phyloP scores from a whole-genome alignment of 2,797 vertebrate genomes.

The Dermochelys coriacea region DNA sequence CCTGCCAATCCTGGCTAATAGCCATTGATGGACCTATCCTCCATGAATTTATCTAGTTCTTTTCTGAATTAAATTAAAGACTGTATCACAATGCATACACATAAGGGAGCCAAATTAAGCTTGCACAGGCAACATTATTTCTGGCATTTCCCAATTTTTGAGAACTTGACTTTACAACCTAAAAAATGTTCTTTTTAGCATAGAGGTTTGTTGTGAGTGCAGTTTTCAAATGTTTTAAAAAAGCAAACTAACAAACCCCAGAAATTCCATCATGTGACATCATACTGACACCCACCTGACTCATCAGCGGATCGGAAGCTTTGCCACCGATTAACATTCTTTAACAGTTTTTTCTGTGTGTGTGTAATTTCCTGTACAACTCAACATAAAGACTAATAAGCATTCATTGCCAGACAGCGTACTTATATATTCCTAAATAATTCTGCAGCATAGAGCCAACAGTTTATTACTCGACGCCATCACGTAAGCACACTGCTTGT shows the following conservation, averaged over 20 bases:
- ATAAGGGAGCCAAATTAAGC: background rate
- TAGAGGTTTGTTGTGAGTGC: background rate
- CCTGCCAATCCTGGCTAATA: no score
- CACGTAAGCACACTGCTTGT: background rate
- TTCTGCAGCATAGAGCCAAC: background rate
- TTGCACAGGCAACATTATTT: constrained; percentile 4
- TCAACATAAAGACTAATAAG: constrained; percentile 20
- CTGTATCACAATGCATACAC: background rate
- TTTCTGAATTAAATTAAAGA: background rate
- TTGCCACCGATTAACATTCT: background rate
- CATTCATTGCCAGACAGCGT: background rate
- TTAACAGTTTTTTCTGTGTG: background rate
- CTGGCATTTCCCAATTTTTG: background rate
- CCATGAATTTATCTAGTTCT: no score
- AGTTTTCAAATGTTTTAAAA: background rate
- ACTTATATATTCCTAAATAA: constrained; percentile 4
- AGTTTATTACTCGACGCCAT: background rate
- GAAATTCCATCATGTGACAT: background rate
- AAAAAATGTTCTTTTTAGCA: constrained; percentile 19
- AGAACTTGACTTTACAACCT: constrained; percentile 6
- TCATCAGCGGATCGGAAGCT: background rate
- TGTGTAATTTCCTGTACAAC: background rate
- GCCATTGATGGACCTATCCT: no score
- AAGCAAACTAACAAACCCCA: background rate
- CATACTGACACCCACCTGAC: background rate